Base-by-base conservation (phyloP, 2,888 invertebrate genomes). In the Incurvaria masculella region DNA sequence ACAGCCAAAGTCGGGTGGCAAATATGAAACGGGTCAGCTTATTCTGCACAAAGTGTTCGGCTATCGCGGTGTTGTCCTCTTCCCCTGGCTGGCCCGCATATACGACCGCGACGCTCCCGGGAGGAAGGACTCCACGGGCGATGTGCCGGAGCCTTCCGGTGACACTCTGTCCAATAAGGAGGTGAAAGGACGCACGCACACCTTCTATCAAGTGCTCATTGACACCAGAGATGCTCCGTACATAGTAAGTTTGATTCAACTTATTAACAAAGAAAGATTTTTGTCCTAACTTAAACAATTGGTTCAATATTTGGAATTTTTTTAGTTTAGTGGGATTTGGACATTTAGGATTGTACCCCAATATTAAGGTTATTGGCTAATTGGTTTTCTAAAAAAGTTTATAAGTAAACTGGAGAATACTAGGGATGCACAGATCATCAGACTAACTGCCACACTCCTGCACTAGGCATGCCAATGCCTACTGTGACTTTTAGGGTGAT, bases 121-220 rank as follows among this genome's bases (percentile, higher is more conserved):
- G 59, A 87, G 86, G 63, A 83, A 81, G 59, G 84, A 85, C 59
- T 47, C 59, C n/a, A 41, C 62, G 2, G 44, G 19, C 21, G 50
- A 50, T 41, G 47, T 59, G 14, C 42, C 62, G 3, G 72, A 72
- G 23, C 55, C 61, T 14, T 60, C 69, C 18, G 69, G 67, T 40
- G 76, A 76, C 56, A 65, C 69, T 45, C 56, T 75, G 44, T 74
- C 79, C 11, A 78, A 68, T 55, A 92, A 91, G 65, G 94, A 94
- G 73, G 91, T 93, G 10, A 91, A 94, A 69, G 94, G 95, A 43
- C 84, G 88, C 64, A 91, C 93, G 6, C 94, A 96, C 61, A 92
- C 95, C 38, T 98, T 96, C 69, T 99, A 99, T 70, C 97, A 99
- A 81, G 97, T 97, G 40, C 81, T 99, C 40, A 97, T 99, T 57